These are phyloP conservation scores for Ecdyonurus torrentis DNA, from an alignment of 2,888 invertebrate species.

Conservation along the genomic window DNA sequence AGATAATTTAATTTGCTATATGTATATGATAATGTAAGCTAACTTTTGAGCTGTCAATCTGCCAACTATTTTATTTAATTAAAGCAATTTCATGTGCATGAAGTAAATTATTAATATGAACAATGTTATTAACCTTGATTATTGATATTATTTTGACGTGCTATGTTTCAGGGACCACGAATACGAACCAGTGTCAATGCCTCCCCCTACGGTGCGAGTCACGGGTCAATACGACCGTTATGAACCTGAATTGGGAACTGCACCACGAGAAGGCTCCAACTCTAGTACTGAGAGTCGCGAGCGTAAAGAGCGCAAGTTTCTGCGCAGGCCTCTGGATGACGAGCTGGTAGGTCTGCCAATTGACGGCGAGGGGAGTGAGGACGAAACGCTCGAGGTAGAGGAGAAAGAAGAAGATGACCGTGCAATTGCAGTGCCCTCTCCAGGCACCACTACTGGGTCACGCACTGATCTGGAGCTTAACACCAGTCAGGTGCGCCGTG, in stretches of 20 bases:
- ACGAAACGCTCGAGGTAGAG: conserved; percentile 24
- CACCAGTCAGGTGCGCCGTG: conserved; percentile 39
- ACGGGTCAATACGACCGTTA: conserved; percentile 8
- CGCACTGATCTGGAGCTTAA: conserved; percentile 45
- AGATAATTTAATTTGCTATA: too few species aligned
- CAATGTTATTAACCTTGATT: too few species aligned
- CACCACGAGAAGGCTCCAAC: conserved; percentile 11
- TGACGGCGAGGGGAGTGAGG: conserved; percentile 27
- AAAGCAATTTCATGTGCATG: too few species aligned
- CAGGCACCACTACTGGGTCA: conserved; percentile 38
- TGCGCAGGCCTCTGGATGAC: conserved; percentile 21
- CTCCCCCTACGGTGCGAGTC: conserved; percentile 13
- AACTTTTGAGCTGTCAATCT: too few species aligned
- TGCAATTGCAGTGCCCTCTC: conserved; percentile 39
- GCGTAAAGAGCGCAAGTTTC: conserved; percentile 14
- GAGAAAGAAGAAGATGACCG: conserved; percentile 22
- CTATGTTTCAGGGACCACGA: conserved; percentile 78
- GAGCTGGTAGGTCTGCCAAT: conserved; percentile 20
- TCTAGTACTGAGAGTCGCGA: conserved; percentile 13
- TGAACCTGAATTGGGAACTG: conserved; percentile 4
- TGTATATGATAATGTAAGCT: too few species aligned
- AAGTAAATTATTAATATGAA: too few species aligned
- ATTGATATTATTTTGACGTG: too few species aligned
- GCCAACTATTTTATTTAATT: too few species aligned
- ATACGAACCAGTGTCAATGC: conserved; percentile 72